phyloP scores from a whole-genome alignment of 2,113 vertebrate genomes.

The Passer montanus region DNA sequence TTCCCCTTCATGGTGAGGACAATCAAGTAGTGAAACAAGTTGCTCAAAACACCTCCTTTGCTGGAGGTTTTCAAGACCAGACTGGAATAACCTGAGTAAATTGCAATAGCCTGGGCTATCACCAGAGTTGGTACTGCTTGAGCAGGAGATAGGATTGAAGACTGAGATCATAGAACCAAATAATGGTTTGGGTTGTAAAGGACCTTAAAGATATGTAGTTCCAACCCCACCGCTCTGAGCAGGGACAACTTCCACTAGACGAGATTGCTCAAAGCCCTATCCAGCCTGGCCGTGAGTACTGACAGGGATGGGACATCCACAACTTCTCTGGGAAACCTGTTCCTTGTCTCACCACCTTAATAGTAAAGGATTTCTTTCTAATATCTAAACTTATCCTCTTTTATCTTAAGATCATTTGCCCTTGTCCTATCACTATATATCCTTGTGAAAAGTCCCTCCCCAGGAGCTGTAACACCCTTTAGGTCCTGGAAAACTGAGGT shows the following conservation, averaged over 20 bases:
- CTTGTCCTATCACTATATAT: neutral
- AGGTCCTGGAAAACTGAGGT: neutral
- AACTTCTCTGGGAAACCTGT: neutral
- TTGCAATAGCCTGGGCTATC: neutral
- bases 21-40: neutral
- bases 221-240: too few relatives aligned
- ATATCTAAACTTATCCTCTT: neutral
- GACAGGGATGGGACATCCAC: neutral
- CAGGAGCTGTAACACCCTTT: neutral
- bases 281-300: neutral
- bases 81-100: neutral
- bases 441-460: neutral
- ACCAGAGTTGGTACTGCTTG: neutral
- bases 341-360: neutral
- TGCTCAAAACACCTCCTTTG: neutral
- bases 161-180: neutral
- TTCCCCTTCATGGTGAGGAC: fast-evolving
- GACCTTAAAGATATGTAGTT: neutral
- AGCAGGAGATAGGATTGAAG: neutral
- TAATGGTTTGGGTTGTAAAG: neutral
- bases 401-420: neutral
- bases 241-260: neutral
- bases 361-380: neutral
- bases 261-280: neutral
- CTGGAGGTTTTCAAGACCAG: neutral